Percentiles rank a stretch among this genome's conserved stretches.
Evolutionary conservation across 23 tunicate genomes (phyloP).

Genomic region (Clavelina lepadiformis): DNA sequence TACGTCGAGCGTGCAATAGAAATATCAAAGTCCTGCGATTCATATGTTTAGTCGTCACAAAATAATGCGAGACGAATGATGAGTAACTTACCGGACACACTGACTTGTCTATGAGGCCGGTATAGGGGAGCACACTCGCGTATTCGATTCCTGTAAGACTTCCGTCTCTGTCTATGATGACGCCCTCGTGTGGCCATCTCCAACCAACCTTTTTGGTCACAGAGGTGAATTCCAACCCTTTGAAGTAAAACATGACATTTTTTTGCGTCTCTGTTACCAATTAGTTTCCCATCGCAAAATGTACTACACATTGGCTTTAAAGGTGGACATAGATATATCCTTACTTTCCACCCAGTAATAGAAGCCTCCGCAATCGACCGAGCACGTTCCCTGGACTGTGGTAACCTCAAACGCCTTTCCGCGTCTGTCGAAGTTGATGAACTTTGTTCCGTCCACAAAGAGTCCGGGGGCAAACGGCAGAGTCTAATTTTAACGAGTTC

Average conservation of each 20-base stretch:
- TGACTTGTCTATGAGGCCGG: slow-evolving; percentile 25
- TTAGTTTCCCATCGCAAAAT: too few relatives aligned
- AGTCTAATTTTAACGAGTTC: slow-evolving; percentile 2
- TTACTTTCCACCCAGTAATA: slow-evolving; percentile 53
- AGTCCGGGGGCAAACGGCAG: slow-evolving; percentile 57
- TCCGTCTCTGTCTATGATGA: slow-evolving; percentile 73
- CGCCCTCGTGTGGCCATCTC: slow-evolving; percentile 94
- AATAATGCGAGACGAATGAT: too few relatives aligned
- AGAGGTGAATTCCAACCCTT: slow-evolving; percentile 9
- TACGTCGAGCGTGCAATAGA: too few relatives aligned
- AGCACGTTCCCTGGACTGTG: slow-evolving; percentile 53
- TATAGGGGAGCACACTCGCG: slow-evolving; percentile 23
- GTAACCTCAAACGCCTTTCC: slow-evolving; percentile 35
- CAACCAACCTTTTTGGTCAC: slow-evolving; percentile 32
- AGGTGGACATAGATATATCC: not conserved
- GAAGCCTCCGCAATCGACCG: slow-evolving; percentile 51
- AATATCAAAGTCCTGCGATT: too few relatives aligned
- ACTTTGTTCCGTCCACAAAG: slow-evolving; percentile 6
- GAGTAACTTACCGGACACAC: slow-evolving; percentile 26
- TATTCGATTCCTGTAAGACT: slow-evolving; percentile 35
- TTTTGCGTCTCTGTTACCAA: too few relatives aligned
- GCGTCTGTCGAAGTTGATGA: slow-evolving; percentile 41
- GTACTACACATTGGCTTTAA: not conserved
- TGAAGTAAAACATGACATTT: too few relatives aligned
- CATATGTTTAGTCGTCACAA: too few relatives aligned